Base-by-base conservation (phyloP, 2,888 invertebrate species). In the Dichetophora obliterata region DNA sequence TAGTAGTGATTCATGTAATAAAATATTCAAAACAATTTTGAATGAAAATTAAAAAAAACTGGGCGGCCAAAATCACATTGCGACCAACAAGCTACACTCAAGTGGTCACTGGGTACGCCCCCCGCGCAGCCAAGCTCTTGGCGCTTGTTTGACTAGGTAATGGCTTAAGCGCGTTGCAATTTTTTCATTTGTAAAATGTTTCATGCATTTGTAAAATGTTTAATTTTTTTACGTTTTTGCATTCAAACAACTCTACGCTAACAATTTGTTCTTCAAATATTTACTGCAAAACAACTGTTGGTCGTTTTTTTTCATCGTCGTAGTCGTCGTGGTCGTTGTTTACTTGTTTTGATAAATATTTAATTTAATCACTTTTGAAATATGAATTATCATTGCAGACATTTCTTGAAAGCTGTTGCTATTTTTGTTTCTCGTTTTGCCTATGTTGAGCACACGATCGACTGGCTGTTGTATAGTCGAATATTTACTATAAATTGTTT, bases 321-420 rank as follows among this genome's bases (percentile, higher is more conserved):
- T 65, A 59, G 66, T 54, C 68, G 19, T 69, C 43, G 37, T 31
- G 1, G 37, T 19, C 19, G 52, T 22, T 54, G 54, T 9, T 19
- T 19, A 19, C 6, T 54, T 54, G 54, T 54, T 54, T 19, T 65
- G 63, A 65, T 65, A 65, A 65, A 37, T 65, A 65, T 65, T 65
- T 65, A 65, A 34, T 65, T 65, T 65, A 65, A 65, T 65, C 63
- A 65, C 31, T 65, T 65, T 65, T 16, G 37, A 54, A 54, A 54
- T 54, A 54, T 54, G 54, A 54, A 54, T 54, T 54, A 54, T 54
- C n/a, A 54, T 54, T 19, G 19, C 2, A 19, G 3, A 54, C 19
- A 19, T 54, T 54, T 54, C 3, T 54, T 54, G n/a, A 5, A 5
- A 5, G 6, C 19, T 54, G 2, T 52, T 5, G 19, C 31, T 52